Conservation (phyloP, 2,888 invertebrate species). For the Idaea straminata region DNA sequence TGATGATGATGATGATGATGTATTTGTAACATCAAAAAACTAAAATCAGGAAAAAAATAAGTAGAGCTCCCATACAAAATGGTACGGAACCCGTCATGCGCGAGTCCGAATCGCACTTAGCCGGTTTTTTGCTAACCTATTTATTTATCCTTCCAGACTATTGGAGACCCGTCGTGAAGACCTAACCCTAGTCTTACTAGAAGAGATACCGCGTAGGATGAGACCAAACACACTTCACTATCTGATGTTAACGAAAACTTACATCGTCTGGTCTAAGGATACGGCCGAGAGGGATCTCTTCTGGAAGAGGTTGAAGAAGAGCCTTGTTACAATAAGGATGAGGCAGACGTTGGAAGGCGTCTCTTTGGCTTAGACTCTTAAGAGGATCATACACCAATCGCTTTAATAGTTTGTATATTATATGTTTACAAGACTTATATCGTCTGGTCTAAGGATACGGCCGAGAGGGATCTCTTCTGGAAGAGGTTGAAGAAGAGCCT, state of each 20-base stretch:
- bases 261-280: slow-evolving; percentile 83
- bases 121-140: neutral
- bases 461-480: slow-evolving; percentile 64
- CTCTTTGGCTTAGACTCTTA: slow-evolving; percentile 45
- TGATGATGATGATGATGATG: no score
- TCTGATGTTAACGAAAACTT: slow-evolving; percentile 84
- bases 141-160: slow-evolving; percentile 56
- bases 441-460: slow-evolving; percentile 79
- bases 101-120: no score
- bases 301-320: slow-evolving; percentile 69
- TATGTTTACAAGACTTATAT: slow-evolving; percentile 62
- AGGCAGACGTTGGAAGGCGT: slow-evolving; percentile 44
- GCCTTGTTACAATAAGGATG: slow-evolving; percentile 48
- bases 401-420: no score
- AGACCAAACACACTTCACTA: slow-evolving; percentile 83
- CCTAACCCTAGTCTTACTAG: slow-evolving; percentile 82
- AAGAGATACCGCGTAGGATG: slow-evolving; percentile 81
- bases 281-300: slow-evolving; percentile 51
- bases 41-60: no score
- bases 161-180: slow-evolving; percentile 82
- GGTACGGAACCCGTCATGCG: no score
- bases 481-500: slow-evolving; percentile 63
- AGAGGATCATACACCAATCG: neutral
- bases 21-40: no score
- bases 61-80: no score